These are phyloP conservation scores for Pangasianodon gigas DNA, from an alignment of 2,113 vertebrate species.

Conservation along the genomic window DNA sequence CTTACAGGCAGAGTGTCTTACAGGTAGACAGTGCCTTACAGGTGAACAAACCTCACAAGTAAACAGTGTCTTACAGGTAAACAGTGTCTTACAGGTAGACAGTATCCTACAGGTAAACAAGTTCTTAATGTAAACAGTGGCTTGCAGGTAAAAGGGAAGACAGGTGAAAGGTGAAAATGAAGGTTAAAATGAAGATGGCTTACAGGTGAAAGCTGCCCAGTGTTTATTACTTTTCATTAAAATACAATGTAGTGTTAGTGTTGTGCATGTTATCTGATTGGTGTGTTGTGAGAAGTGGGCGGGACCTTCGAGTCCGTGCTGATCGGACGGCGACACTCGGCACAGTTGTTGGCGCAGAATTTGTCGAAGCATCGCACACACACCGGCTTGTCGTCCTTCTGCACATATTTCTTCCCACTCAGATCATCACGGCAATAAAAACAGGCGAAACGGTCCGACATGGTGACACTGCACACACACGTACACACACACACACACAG, in stretches of 20 bases:
- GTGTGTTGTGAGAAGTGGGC: background rate
- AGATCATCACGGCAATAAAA: conserved; percentile 88
- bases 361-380: conserved; percentile 94
- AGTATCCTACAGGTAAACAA: background rate
- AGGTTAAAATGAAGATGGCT: background rate
- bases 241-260: background rate
- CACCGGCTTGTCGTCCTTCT: conserved; percentile 86
- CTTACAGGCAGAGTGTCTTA: too few species aligned
- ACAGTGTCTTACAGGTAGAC: background rate
- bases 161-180: background rate
- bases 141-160: background rate
- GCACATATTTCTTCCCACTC: conserved; percentile 88
- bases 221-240: background rate
- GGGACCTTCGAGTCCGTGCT: conserved; percentile 87
- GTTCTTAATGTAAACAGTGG: background rate
- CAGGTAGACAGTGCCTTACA: background rate
- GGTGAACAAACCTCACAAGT: too few species aligned
- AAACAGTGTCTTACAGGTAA: background rate
- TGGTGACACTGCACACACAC: conserved; percentile 73
- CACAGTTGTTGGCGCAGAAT: conserved; percentile 91
- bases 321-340: conserved; percentile 88
- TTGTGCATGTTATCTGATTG: background rate
- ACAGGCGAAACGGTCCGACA: conserved; percentile 86
- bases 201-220: background rate
- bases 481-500: conserved; percentile 26